A percentile compares a stretch with the other conserved stretches of the same genome.
Evolutionary conservation across 2,888 invertebrate species (phyloP).

Genomic region (Helleia helle): DNA sequence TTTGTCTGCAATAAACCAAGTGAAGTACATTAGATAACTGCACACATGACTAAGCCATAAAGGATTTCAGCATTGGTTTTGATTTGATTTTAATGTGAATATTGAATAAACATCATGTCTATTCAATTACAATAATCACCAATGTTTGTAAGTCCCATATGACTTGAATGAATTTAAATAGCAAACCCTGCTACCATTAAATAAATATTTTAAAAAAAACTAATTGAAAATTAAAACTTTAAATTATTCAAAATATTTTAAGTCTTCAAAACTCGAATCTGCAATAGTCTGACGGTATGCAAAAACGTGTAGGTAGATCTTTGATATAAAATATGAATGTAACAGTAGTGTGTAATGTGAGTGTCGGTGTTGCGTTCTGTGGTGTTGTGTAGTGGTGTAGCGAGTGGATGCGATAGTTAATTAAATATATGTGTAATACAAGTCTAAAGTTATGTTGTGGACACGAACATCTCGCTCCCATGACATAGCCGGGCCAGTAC

Average conservation of each 20-base stretch:
- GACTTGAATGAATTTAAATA: constrained; percentile 30
- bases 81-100: not conserved
- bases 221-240: constrained; percentile 30
- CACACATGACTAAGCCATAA: constrained; percentile 44
- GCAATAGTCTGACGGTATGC: constrained; percentile 28
- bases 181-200: constrained; percentile 19
- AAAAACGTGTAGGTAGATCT: constrained; percentile 21
- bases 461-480: constrained; percentile 99
- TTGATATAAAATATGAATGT: constrained; percentile 17
- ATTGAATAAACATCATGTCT: constrained; percentile 1
- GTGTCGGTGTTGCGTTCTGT: constrained; percentile 22
- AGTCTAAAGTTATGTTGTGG: constrained; percentile 74
- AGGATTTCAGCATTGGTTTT: constrained; percentile 43
- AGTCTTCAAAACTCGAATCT: constrained; percentile 39
- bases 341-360: constrained; percentile 20
- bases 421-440: constrained; percentile 22
- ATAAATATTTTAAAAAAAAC: constrained; percentile 26
- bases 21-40: constrained; percentile 41
- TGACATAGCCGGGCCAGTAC: constrained; percentile 98
- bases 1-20: constrained; percentile 93
- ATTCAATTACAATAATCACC: constrained; percentile 10
- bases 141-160: constrained; percentile 39
- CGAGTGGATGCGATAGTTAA: no score
- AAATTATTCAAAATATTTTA: constrained; percentile 20
- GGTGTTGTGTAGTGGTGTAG: constrained; percentile 23